Conservation (phyloP, 1,140 invertebrate genomes). For the Trichonephila inaurata region DNA sequence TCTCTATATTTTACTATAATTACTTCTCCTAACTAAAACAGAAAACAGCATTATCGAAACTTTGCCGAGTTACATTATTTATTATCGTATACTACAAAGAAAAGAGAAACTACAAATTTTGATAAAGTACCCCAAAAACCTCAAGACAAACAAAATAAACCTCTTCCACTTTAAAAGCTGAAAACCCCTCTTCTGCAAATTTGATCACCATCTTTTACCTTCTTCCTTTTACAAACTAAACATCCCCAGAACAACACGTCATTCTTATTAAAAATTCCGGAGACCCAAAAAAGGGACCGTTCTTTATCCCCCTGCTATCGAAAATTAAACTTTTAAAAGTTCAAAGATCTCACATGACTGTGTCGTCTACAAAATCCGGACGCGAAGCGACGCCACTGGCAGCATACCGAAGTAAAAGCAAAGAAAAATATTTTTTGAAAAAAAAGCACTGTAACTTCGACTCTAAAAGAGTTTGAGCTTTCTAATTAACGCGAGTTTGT, state of each 20-base stretch:
- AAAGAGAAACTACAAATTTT: not conserved
- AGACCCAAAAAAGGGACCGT: not conserved
- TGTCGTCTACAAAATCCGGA: not conserved
- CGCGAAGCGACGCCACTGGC: conserved; percentile 5
- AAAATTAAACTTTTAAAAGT: conserved; percentile 21
- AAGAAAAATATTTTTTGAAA: not conserved
- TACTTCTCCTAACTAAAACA: no score
- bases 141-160: not conserved
- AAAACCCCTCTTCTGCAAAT: not conserved
- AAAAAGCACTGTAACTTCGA: not conserved
- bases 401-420: not conserved
- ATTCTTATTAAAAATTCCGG: not conserved
- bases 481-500: conserved; percentile 29
- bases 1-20: no score
- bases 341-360: not conserved
- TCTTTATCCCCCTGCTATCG: not conserved
- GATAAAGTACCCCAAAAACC: not conserved
- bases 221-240: not conserved
- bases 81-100: not conserved
- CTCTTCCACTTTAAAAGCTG: not conserved
- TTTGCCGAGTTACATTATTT: no score
- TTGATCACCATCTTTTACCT: not conserved
- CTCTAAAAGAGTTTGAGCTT: not conserved
- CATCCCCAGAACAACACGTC: not conserved
- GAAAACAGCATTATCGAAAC: no score